Conservation (phyloP, 2,797 vertebrate genomes). For the Aratinga solstitialis region DNA sequence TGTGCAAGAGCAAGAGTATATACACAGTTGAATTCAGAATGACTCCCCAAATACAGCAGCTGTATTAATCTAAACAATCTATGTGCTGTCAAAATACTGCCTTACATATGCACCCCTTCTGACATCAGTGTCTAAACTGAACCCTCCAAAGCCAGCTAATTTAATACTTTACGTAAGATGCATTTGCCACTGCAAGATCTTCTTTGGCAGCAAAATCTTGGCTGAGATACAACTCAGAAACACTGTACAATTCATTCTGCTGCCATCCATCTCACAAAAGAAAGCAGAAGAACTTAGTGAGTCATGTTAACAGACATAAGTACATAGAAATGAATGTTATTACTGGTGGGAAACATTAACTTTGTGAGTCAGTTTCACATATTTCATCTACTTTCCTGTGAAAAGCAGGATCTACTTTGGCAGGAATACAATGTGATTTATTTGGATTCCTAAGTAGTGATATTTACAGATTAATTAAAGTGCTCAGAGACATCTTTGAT, state of each 20-base stretch:
- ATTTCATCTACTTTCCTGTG: slow-evolving; percentile 31
- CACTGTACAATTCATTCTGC: slow-evolving; percentile 41
- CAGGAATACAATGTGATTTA: slow-evolving; percentile 24
- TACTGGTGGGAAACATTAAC: slow-evolving; percentile 54
- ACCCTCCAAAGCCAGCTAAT: background rate
- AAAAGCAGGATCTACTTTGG: slow-evolving; percentile 5
- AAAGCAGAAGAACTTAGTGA: slow-evolving; percentile 49
- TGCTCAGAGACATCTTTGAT: slow-evolving; percentile 3
- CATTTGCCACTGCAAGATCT: slow-evolving; percentile 12
- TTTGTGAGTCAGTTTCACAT: slow-evolving; percentile 35
- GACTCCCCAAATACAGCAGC: background rate
- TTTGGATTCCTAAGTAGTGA: slow-evolving; percentile 10
- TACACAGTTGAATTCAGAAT: background rate
- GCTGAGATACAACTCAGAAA: slow-evolving; percentile 40
- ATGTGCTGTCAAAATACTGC: background rate
- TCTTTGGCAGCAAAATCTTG: slow-evolving; percentile 40
- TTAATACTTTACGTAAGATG: slow-evolving; percentile 13
- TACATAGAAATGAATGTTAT: slow-evolving; percentile 35
- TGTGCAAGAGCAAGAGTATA: background rate
- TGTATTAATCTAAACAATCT: background rate
- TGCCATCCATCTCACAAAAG: slow-evolving; percentile 47
- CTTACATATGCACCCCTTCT: background rate
- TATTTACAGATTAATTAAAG: slow-evolving; percentile 56
- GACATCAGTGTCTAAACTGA: background rate
- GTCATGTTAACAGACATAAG: slow-evolving; percentile 51